Evolutionary conservation across 1,140 invertebrate genomes (phyloP).

Genomic region (Rhyzopertha dominica): DNA sequence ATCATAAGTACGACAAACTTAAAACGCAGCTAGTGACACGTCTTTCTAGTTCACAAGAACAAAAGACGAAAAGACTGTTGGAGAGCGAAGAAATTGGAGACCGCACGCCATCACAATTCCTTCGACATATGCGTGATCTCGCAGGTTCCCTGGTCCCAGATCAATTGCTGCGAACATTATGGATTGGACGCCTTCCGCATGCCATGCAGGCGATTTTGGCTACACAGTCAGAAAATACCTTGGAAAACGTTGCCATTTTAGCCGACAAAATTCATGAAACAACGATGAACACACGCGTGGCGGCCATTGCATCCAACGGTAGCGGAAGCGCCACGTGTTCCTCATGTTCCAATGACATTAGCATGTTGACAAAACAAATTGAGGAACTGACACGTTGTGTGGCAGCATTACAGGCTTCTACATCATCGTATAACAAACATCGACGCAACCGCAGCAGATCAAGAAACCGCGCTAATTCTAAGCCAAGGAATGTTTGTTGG

Average conservation of each 20-base stretch:
- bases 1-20: slow-evolving; percentile 22
- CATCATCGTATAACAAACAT: too few relatives aligned
- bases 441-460: too few relatives aligned
- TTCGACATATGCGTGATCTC: slow-evolving; percentile 22
- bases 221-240: slow-evolving; percentile 10
- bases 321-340: neutral
- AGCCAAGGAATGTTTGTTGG: too few relatives aligned
- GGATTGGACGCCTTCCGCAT: slow-evolving; percentile 18
- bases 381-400: too few relatives aligned
- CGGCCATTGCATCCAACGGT: neutral
- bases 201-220: slow-evolving; percentile 19
- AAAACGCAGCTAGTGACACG: slow-evolving; percentile 32
- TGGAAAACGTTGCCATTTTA: slow-evolving; percentile 37
- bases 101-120: slow-evolving; percentile 34
- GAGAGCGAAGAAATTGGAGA: slow-evolving; percentile 38
- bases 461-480: too few relatives aligned
- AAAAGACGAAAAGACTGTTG: slow-evolving; percentile 26
- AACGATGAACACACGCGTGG: neutral
- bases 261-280: slow-evolving; percentile 45
- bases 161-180: slow-evolving; percentile 18
- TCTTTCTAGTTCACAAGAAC: slow-evolving; percentile 26
- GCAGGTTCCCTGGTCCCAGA: slow-evolving; percentile 11
- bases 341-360: too few relatives aligned
- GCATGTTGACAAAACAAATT: too few relatives aligned
- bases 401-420: too few relatives aligned